Percentiles rank a stretch among this genome's conserved stretches.
phyloP scores from a whole-genome alignment of 2,797 vertebrate species.

The Enteromius trimaculatus region DNA sequence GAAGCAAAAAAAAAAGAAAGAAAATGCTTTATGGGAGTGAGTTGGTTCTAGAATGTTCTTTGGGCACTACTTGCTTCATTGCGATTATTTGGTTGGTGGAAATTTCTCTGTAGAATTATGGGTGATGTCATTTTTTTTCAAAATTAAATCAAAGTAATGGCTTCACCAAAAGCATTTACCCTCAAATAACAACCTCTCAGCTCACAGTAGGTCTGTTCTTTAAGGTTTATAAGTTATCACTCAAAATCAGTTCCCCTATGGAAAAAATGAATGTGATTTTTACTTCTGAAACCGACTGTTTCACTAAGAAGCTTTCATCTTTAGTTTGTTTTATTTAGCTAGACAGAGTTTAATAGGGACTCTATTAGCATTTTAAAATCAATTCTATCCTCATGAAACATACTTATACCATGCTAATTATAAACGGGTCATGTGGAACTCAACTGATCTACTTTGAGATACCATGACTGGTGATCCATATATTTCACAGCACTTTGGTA shows the following conservation, averaged over 20 bases:
- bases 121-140: not conserved
- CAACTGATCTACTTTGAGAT: constrained; percentile 6
- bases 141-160: not conserved
- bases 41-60: not conserved
- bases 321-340: not conserved
- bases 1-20: not conserved
- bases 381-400: not conserved
- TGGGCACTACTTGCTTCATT: not conserved
- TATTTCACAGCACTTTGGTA: not conserved
- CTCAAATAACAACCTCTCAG: not conserved
- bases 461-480: constrained; percentile 5
- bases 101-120: not conserved
- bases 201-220: not conserved
- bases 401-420: not conserved
- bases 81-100: not conserved
- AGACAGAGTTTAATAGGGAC: not conserved
- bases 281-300: constrained; percentile 12
- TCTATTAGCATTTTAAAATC: not conserved
- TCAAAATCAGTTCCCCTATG: not conserved
- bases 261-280: not conserved
- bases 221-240: not conserved
- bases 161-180: not conserved
- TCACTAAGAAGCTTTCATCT: constrained; percentile 12
- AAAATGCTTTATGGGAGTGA: not conserved
- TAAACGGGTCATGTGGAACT: constrained; percentile 5